These are phyloP conservation scores for Jaculus jaculus DNA, from an alignment of 2,113 vertebrate genomes.

Conservation along the genomic window DNA sequence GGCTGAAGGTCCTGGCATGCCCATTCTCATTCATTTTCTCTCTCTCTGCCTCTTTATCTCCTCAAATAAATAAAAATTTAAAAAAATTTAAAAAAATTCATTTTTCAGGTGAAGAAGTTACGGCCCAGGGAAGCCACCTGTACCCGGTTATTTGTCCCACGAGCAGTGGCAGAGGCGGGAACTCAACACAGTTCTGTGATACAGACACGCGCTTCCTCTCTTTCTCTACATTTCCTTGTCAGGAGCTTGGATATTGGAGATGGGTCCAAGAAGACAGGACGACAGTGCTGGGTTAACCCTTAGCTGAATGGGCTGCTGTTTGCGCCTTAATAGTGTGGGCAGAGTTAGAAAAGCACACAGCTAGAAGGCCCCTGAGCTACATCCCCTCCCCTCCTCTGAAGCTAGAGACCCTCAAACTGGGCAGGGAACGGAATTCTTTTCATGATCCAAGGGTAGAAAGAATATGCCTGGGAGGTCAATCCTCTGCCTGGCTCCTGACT, in stretches of 20 bases:
- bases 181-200: not conserved
- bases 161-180: not conserved
- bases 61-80: too few species aligned
- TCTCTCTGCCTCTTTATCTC: too few species aligned
- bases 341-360: not conserved
- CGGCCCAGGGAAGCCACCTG: not conserved
- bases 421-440: not conserved
- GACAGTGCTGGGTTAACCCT: not conserved
- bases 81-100: too few species aligned
- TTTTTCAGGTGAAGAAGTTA: too few species aligned
- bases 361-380: not conserved
- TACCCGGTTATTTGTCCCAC: not conserved
- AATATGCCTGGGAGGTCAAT: not conserved
- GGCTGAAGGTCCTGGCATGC: too few species aligned
- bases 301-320: not conserved
- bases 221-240: fast-evolving
- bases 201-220: fast-evolving
- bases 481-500: not conserved
- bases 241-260: not conserved
- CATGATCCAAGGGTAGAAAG: not conserved
- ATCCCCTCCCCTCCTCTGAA: not conserved
- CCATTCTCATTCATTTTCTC: too few species aligned
- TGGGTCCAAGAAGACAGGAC: not conserved
- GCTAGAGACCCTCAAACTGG: not conserved
- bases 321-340: not conserved